phyloP scores from a whole-genome alignment of 30 jellyfish, hydroid and myxozoan species.

The Thelohanellus kitauei region DNA sequence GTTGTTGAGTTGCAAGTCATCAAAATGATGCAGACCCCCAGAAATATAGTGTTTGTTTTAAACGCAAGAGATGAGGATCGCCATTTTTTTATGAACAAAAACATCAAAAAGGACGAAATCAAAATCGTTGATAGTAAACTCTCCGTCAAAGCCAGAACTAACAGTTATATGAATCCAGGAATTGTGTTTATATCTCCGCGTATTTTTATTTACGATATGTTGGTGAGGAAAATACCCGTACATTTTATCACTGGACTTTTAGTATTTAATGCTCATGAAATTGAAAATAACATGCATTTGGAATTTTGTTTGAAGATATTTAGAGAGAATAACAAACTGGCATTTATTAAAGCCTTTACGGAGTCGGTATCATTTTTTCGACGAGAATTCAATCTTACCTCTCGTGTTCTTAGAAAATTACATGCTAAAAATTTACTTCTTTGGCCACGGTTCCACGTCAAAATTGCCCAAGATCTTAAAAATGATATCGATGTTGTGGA shows the following conservation, averaged over 20 bases:
- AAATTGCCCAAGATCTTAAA: too few species aligned
- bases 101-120: too few species aligned
- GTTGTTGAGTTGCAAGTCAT: too few species aligned
- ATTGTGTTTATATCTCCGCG: constrained; percentile 53
- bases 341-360: constrained; percentile 60
- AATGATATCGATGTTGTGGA: too few species aligned
- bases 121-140: too few species aligned
- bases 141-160: too few species aligned
- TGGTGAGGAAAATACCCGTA: constrained; percentile 42
- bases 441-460: constrained; percentile 32
- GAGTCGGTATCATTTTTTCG: constrained; percentile 40
- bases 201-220: constrained; percentile 52
- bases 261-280: constrained; percentile 46
- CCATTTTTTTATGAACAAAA: too few species aligned
- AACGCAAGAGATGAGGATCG: too few species aligned
- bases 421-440: constrained; percentile 30
- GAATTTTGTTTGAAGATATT: constrained; percentile 36
- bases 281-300: constrained; percentile 43
- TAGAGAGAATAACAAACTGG: constrained; percentile 53
- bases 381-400: constrained; percentile 50
- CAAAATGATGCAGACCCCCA: too few species aligned
- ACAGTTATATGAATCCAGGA: too few species aligned
- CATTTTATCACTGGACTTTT: constrained; percentile 56
- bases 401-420: constrained; percentile 36
- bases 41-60: too few species aligned